Evolutionary conservation across 1,140 invertebrate genomes (phyloP), one percentile per base, ranked within the genome.

Genomic region (Lasioglossum albipes): DNA sequence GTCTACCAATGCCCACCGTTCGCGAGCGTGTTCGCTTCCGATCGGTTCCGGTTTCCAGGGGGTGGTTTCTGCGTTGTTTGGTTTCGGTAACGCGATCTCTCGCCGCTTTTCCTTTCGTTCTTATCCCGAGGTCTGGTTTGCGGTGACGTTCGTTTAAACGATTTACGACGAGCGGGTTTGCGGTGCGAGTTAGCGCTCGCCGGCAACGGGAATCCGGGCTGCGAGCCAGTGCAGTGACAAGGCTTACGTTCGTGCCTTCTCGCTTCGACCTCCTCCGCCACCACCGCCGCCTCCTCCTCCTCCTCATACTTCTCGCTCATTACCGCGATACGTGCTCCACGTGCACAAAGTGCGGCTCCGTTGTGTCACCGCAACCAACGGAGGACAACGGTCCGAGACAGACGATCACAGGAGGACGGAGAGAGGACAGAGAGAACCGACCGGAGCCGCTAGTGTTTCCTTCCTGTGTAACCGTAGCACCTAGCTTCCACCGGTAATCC

Each of bases 391-490:
- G 31, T 9, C 62, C 31, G 7, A 69, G 81, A 68, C 76, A 69
- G 71, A 62, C 61, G 67, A 42, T 41, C 61, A 62, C 71, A n/a
- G 6, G 3, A 36, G n/a, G 20, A n/a, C 1, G 36, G 45, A 13
- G 52, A n/a, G n/a, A 85, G 67, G 66, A 74, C 45, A 72, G 81
- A 69, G 79, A 69, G 84, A 82, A 84, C 81, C 75, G 82, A 65
- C 75, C 80, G 80, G 75, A 86, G 89, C 80, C 89, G 89, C 91
- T 92, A 91, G 91, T 92, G 89, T 92, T 92, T 91, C 91, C 91
- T 92, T 92, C 91, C 91, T 92, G 91, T 92, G 91, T 92, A 92
- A 92, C 91, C 89, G 89, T 92, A 92, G 89, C 84, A 89, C 78
- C 87, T 81, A 88, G 83, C 88, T 87, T 85, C 82, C 81, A 88